Evolutionary conservation across 2,888 invertebrate genomes (phyloP).

Genomic region (Ceraclea dissimilis): DNA sequence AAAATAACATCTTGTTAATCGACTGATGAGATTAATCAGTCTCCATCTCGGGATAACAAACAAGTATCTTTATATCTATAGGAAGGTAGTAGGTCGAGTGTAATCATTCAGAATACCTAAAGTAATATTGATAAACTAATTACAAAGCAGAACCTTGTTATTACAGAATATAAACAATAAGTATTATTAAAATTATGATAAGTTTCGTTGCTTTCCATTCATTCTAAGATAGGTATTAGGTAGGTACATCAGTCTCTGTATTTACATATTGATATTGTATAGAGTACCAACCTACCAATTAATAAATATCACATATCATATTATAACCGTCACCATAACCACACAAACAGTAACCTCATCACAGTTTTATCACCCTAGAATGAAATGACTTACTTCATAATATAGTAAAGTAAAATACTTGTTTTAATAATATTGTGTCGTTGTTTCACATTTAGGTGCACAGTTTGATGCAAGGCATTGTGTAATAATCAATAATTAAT

Average conservation of each 20-base stretch:
- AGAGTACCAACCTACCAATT: too few species aligned
- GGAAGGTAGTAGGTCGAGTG: too few species aligned
- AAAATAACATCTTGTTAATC: constrained; percentile 18
- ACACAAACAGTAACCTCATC: too few species aligned
- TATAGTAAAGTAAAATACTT: too few species aligned
- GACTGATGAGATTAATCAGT: constrained; percentile 19
- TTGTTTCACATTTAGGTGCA: constrained; percentile 20
- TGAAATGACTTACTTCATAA: too few species aligned
- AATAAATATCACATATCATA: too few species aligned
- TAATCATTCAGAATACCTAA: too few species aligned
- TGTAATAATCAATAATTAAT: constrained; percentile 1
- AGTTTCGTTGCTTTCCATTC: neutral
- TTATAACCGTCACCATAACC: too few species aligned
- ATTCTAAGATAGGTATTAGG: neutral
- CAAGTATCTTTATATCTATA: constrained; percentile 5
- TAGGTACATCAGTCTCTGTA: too few species aligned
- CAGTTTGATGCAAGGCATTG: constrained; percentile 13
- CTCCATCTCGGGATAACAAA: constrained; percentile 14
- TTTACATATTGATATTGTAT: too few species aligned
- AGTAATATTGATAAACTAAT: constrained; percentile 9
- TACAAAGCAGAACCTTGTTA: constrained; percentile 8
- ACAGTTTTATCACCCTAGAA: too few species aligned
- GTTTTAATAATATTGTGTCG: neutral
- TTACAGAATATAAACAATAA: neutral
- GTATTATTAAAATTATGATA: constrained; percentile 4